A percentile compares a stretch with the other conserved stretches of the same genome.
These are phyloP conservation scores for Tachuris rubrigastra DNA, from an alignment of 2,113 vertebrate species.

Conservation along the genomic window DNA sequence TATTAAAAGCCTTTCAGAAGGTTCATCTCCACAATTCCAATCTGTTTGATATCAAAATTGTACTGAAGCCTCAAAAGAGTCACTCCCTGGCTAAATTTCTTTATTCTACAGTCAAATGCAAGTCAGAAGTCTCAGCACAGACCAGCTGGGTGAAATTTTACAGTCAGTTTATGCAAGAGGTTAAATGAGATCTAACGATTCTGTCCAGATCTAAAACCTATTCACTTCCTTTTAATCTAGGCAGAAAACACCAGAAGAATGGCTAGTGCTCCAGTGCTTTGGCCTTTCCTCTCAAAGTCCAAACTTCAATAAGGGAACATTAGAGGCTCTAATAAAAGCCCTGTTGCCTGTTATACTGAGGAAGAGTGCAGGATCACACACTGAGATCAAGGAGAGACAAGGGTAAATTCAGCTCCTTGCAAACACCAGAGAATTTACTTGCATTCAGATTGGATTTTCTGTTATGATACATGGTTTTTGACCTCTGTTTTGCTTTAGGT, in stretches of 20 bases:
- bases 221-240: constrained; percentile 2
- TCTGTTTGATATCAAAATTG: not conserved
- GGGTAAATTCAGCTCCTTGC: not conserved
- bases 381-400: not conserved
- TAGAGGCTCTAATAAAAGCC: not conserved
- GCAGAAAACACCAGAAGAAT: constrained; percentile 1
- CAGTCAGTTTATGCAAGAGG: constrained; percentile 8
- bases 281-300: constrained; percentile 1
- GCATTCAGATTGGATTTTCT: not conserved
- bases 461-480: not conserved
- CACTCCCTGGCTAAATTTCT: not conserved
- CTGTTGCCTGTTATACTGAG: not conserved
- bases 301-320: constrained; percentile 5
- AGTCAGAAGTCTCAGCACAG: not conserved
- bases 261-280: not conserved
- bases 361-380: not conserved
- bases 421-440: not conserved
- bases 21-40: not conserved
- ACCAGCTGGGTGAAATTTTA: not conserved
- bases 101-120: not conserved
- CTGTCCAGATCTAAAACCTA: constrained; percentile 19
- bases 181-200: constrained; percentile 4
- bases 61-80: not conserved
- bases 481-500: not conserved
- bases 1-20: not conserved